Base-by-base conservation (phyloP, 2,888 invertebrate species). In the Mesorhabditis sp. region DNA sequence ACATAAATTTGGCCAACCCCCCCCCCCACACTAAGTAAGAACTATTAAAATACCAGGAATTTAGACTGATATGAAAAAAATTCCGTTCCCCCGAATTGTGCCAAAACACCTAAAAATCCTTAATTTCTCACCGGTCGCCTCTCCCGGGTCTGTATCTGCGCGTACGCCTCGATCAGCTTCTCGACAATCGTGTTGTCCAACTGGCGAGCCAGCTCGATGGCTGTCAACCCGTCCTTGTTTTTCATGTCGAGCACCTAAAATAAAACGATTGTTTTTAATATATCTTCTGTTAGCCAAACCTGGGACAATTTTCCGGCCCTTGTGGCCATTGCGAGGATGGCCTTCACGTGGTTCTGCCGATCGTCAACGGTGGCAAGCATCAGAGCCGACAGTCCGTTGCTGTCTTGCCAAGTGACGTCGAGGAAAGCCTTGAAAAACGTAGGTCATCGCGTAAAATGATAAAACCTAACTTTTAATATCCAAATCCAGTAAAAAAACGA, bases 311-410 rank as follows among this genome's bases (percentile, higher is more conserved):
- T 50, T 10, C 58, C 58, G 58, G 58, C 7, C 2, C 58, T 50
- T n/a, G 58, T 50, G 10, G 58, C 58, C 7, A 50, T 50, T 10
- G 58, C 58, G 10, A 50, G n/a, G 7, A 50, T 50, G 10, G n/a
- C n/a, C n/a, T 50, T 50, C n/a, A 50, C 58, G 58, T 50, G 58
- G n/a, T 50, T 50, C 58, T 50, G 58, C 58, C 58, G 7, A n/a
- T 50, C 58, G 10, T 50, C 58, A 50, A 13, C n/a, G 58, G 58
- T n/a, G 58, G 58, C 58, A 0, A 50, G n/a, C 58, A 50, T 50
- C 58, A 50, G n/a, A 50, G 58, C 58, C 7, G 10, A 13, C 10
- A 13, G 58, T n/a, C 58, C 58, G n/a, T 50, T n/a, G 2, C n/a
- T n/a, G 58, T 50, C 58, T 50, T 50, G 58, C 58, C 58, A 50